Conservation (phyloP, 2,113 vertebrate genomes). For the Melospiza georgiana region DNA sequence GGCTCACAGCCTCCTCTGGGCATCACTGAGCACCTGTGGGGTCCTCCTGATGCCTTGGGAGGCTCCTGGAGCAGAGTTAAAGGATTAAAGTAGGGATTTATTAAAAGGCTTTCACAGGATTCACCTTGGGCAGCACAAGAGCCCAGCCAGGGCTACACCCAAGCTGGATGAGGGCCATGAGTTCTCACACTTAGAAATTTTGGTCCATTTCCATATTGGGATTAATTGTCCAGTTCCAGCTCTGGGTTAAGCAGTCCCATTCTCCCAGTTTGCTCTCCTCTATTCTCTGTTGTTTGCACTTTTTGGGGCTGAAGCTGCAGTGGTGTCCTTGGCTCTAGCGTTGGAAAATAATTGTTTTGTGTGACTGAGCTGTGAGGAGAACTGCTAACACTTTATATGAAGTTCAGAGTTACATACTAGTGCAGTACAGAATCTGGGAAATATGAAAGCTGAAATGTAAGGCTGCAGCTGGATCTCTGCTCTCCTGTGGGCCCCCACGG, state of each 20-base stretch:
- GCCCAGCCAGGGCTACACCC: rapidly evolving
- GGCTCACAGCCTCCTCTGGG: neutral
- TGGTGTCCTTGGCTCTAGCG: neutral
- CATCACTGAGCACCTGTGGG: rapidly evolving
- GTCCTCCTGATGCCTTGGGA: neutral
- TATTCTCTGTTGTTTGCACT: neutral
- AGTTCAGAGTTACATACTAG: neutral
- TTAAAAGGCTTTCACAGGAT: too few relatives aligned
- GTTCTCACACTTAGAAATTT: neutral
- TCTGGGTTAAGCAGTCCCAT: neutral
- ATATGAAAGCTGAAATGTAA: rapidly evolving
- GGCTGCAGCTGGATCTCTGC: neutral
- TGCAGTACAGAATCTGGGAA: neutral
- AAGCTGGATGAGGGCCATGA: rapidly evolving
- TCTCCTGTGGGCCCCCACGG: neutral
- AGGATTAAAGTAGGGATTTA: neutral
- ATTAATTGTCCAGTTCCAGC: neutral
- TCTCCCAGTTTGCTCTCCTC: neutral
- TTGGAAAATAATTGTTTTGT: neutral
- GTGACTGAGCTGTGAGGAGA: neutral
- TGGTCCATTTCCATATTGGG: neutral
- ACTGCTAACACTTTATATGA: too few relatives aligned
- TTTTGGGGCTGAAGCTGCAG: neutral
- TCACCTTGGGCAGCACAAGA: neutral
- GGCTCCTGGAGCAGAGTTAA: neutral